Evolutionary conservation across 2,888 invertebrate species (phyloP).

Genomic region (Dolichomitus sp.): DNA sequence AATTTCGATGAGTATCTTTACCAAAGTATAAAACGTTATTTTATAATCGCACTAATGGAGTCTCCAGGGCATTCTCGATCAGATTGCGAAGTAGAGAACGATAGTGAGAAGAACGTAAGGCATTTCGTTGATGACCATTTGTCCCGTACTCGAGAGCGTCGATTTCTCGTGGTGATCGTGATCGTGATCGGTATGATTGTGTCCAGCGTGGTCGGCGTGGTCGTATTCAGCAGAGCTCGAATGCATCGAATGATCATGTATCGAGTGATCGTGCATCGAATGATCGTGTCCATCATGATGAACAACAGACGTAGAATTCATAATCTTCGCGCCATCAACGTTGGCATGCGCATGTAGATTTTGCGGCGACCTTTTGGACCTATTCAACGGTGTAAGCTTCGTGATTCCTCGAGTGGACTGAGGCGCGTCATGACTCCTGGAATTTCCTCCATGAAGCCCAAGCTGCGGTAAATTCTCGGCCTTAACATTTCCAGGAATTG

Average conservation of each 20-base stretch:
- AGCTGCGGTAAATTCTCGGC: constrained; percentile 76
- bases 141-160: constrained; percentile 74
- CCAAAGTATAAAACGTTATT: no score
- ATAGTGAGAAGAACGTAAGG: constrained; percentile 78
- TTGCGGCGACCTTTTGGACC: constrained; percentile 79
- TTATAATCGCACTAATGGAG: no score
- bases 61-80: constrained; percentile 53
- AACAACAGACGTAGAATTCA: constrained; percentile 46
- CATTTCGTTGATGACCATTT: constrained; percentile 78
- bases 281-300: constrained; percentile 63
- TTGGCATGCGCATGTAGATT: constrained; percentile 61
- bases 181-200: constrained; percentile 62
- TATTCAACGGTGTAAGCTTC: constrained; percentile 80
- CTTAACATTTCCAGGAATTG: constrained; percentile 86
- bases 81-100: constrained; percentile 79
- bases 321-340: constrained; percentile 40
- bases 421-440: constrained; percentile 41
- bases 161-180: constrained; percentile 34
- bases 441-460: constrained; percentile 27
- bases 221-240: constrained; percentile 61
- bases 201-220: constrained; percentile 56
- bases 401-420: constrained; percentile 59
- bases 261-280: constrained; percentile 41
- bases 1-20: no score
- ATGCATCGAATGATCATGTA: constrained; percentile 64